Evolutionary conservation across 2,888 invertebrate species (phyloP).

Genomic region (Cybosia mesomella): DNA sequence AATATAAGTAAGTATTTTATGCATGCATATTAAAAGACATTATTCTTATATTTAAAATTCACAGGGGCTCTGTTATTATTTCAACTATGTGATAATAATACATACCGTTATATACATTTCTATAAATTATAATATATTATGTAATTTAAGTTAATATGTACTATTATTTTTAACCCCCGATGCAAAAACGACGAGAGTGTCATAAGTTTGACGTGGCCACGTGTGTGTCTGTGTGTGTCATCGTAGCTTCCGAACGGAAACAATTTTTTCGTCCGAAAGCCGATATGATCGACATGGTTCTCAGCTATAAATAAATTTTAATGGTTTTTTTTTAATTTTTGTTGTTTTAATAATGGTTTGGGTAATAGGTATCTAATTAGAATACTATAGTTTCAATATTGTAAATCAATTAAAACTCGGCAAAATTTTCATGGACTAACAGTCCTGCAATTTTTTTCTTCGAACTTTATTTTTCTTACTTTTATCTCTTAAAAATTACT

Average conservation of each 20-base stretch:
- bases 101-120: conserved; percentile 1
- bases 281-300: too few species aligned
- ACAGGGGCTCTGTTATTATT: not conserved
- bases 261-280: too few species aligned
- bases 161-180: too few species aligned
- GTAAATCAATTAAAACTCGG: not conserved
- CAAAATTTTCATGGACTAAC: not conserved
- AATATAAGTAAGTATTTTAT: not conserved
- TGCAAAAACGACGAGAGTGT: too few species aligned
- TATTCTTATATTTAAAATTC: conserved; percentile 2
- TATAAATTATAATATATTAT: not conserved
- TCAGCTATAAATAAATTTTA: too few species aligned
- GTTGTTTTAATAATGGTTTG: too few species aligned
- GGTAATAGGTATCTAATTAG: not conserved
- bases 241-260: too few species aligned
- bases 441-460: too few species aligned
- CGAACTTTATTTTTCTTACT: too few species aligned
- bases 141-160: not conserved
- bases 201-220: too few species aligned
- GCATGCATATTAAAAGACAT: conserved; percentile 5
- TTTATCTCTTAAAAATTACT: not conserved
- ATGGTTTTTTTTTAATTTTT: too few species aligned
- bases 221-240: too few species aligned
- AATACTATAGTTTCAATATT: not conserved
- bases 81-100: not conserved